A percentile compares a stretch with the other conserved stretches of the same genome.
Evolutionary conservation across 2,888 invertebrate species (phyloP).

Genomic region (Caenorhabditis becei): DNA sequence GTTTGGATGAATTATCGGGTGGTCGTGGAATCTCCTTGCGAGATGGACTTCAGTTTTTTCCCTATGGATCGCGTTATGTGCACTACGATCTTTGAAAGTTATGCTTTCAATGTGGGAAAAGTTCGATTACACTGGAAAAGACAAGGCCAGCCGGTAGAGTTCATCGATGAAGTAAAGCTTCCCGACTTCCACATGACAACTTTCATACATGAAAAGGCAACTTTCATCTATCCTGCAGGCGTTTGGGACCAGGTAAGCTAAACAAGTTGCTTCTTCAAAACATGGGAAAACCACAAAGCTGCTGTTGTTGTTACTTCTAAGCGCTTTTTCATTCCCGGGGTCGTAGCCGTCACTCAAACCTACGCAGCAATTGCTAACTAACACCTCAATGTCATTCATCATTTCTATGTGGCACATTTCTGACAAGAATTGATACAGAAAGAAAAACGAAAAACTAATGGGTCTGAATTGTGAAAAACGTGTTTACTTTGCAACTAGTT

Average conservation of each 20-base stretch:
- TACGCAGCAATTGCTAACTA: slow-evolving; percentile 23
- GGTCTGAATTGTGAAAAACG: not conserved
- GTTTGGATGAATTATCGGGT: slow-evolving; percentile 79
- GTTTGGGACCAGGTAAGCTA: slow-evolving; percentile 79
- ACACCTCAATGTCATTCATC: slow-evolving; percentile 39
- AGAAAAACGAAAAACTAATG: not conserved
- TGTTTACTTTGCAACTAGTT: too few species aligned
- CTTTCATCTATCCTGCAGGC: slow-evolving; percentile 81
- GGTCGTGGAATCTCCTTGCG: slow-evolving; percentile 80
- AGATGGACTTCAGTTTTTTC: slow-evolving; percentile 79
- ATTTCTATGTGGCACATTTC: slow-evolving; percentile 14
- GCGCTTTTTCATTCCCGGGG: not conserved
- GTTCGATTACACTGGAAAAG: slow-evolving; percentile 80
- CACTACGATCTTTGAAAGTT: slow-evolving; percentile 80
- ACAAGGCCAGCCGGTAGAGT: slow-evolving; percentile 76
- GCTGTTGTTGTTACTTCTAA: not conserved
- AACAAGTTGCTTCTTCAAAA: not conserved
- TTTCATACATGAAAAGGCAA: slow-evolving; percentile 76
- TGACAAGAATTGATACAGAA: slow-evolving; percentile 10
- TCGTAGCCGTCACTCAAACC: slow-evolving; percentile 1
- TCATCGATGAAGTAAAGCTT: slow-evolving; percentile 77
- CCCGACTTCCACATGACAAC: slow-evolving; percentile 77
- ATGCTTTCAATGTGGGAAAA: slow-evolving; percentile 81
- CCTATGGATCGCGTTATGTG: slow-evolving; percentile 81
- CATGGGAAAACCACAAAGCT: slow-evolving; percentile 5